A percentile compares a stretch with the other conserved stretches of the same genome.
These are phyloP conservation scores for Meteorus cinctellus DNA, from an alignment of 2,888 invertebrate genomes.

Conservation along the genomic window DNA sequence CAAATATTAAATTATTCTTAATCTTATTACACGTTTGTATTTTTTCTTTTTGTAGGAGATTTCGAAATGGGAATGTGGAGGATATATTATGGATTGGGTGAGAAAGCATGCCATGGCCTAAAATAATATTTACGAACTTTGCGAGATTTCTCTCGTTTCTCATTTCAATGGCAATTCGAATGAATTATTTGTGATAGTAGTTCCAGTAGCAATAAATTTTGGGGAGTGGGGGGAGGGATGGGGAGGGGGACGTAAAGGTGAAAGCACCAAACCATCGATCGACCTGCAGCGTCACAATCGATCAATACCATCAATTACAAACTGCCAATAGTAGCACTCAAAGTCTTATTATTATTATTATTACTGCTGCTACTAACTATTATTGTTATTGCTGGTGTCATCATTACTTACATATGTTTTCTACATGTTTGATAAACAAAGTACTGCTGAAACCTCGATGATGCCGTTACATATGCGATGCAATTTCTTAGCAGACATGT, in stretches of 20 bases:
- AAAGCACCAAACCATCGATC: conserved; percentile 1
- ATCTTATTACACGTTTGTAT: not conserved
- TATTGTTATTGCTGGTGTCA: too few relatives aligned
- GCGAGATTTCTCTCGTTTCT: not conserved
- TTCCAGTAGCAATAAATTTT: not conserved
- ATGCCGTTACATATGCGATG: conserved; percentile 18
- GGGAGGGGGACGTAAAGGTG: not conserved
- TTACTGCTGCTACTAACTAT: not conserved
- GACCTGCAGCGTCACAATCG: not conserved
- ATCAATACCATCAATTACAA: conserved; percentile 6
- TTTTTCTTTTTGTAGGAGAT: not conserved
- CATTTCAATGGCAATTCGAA: not conserved
- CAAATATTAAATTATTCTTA: not conserved
- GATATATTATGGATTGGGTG: conserved; percentile 28
- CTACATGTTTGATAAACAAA: conserved; percentile 21
- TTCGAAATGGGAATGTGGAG: conserved; percentile 30
- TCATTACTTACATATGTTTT: not conserved
- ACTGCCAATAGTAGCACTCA: conserved; percentile 43
- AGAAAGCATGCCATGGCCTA: conserved; percentile 29
- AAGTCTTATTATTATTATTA: conserved; percentile 24
- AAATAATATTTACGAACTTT: conserved; percentile 11
- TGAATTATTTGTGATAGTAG: conserved; percentile 25
- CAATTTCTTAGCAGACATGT: conserved; percentile 7
- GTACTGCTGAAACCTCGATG: not conserved
- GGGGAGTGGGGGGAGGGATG: not conserved